These are phyloP conservation scores for Melanerpes formicivorus DNA, from an alignment of 2,113 vertebrate genomes.

Conservation along the genomic window DNA sequence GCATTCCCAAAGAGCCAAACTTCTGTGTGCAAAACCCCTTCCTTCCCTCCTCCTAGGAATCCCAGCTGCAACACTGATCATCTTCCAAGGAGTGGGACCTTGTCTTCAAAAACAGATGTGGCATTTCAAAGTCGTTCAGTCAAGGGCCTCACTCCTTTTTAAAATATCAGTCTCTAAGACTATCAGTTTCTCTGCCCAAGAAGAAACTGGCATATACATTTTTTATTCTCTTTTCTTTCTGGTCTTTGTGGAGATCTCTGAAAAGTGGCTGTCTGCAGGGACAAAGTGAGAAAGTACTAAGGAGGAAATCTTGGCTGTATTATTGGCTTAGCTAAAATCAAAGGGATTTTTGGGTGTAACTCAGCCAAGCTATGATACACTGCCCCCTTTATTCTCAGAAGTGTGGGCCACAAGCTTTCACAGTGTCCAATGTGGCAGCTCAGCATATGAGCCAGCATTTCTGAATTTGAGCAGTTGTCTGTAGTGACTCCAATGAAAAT, in stretches of 20 bases:
- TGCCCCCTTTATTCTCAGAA: neutral
- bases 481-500: neutral
- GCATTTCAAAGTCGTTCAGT: neutral
- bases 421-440: neutral
- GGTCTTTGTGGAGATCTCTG: neutral
- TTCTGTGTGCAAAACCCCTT: neutral
- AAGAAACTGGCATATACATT: neutral
- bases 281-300: neutral
- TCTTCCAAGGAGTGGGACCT: neutral
- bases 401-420: neutral
- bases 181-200: neutral
- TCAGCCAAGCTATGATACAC: neutral
- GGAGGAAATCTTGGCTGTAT: neutral
- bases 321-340: neutral
- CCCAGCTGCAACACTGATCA: neutral
- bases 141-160: neutral
- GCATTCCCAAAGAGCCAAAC: neutral
- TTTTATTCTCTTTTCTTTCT: neutral
- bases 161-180: neutral
- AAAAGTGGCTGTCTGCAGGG: neutral
- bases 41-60: neutral
- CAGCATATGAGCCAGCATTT: neutral
- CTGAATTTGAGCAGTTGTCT: conserved; percentile 9
- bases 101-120: neutral
- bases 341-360: neutral